A percentile compares a stretch with the other conserved stretches of the same genome.
Conservation (phyloP, 1,140 invertebrate genomes). For the Parasteatoda tepidariorum region DNA sequence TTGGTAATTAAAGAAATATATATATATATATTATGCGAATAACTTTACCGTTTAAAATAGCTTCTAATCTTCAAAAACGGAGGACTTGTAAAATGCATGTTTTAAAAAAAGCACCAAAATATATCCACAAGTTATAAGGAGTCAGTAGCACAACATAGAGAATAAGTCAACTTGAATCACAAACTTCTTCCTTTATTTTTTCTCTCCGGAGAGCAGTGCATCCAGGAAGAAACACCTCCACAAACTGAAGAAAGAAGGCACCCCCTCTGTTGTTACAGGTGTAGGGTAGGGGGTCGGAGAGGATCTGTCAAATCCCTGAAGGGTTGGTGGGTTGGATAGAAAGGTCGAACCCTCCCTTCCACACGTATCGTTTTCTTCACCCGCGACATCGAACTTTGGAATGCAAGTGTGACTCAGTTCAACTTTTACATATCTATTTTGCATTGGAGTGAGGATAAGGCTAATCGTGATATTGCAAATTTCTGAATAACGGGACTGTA, state of each 20-base stretch:
- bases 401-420: background rate
- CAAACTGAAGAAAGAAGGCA: background rate
- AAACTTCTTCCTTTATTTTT: too few relatives aligned
- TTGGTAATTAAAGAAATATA: too few relatives aligned
- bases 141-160: too few relatives aligned
- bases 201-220: background rate
- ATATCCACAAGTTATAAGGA: too few relatives aligned
- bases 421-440: too few relatives aligned
- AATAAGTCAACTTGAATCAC: too few relatives aligned
- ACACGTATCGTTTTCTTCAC: background rate
- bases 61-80: too few relatives aligned
- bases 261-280: constrained; percentile 41
- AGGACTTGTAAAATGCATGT: too few relatives aligned
- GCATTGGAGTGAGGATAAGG: background rate
- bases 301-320: constrained; percentile 11
- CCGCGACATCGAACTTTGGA: background rate
- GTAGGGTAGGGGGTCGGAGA: background rate
- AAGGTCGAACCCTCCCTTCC: constrained; percentile 11
- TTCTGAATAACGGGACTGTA: background rate
- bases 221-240: too few relatives aligned
- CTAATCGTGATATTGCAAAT: background rate
- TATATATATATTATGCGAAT: too few relatives aligned
- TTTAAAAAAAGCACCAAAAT: too few relatives aligned
- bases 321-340: background rate
- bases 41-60: too few relatives aligned